Evolutionary conservation across 2,888 invertebrate species (phyloP).

Genomic region (Bruchidius siliquastri): DNA sequence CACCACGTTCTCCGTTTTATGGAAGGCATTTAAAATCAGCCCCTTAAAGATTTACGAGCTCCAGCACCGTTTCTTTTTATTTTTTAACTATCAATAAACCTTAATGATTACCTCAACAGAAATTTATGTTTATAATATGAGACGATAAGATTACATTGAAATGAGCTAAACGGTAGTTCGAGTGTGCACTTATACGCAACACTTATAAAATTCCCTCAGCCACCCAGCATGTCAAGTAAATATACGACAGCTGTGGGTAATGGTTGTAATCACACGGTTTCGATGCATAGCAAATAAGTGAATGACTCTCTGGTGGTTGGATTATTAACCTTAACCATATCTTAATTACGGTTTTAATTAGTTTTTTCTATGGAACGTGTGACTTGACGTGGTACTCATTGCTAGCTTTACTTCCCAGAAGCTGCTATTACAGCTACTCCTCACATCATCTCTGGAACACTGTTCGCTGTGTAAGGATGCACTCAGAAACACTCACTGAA

Average conservation of each 20-base stretch:
- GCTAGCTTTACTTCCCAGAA: too few relatives aligned
- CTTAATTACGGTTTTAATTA: background rate
- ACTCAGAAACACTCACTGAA: too few relatives aligned
- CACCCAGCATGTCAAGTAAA: background rate
- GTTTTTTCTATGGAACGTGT: background rate
- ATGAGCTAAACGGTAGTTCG: constrained; percentile 26
- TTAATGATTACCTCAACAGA: constrained; percentile 30
- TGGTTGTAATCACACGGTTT: background rate
- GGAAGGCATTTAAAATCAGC: background rate
- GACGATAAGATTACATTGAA: constrained; percentile 28
- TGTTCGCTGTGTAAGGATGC: too few relatives aligned
- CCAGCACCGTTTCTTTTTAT: constrained; percentile 27
- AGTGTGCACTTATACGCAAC: constrained; percentile 13
- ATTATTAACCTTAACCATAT: background rate
- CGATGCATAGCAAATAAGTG: background rate
- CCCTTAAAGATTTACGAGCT: constrained; percentile 50
- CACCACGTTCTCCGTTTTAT: background rate
- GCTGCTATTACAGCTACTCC: too few relatives aligned
- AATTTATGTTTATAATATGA: constrained; percentile 28
- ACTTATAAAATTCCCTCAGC: constrained; percentile 12
- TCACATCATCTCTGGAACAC: too few relatives aligned
- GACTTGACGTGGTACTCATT: too few relatives aligned
- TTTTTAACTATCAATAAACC: constrained; percentile 29
- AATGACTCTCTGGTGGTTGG: background rate
- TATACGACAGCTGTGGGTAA: background rate